A percentile compares a stretch with the other conserved stretches of the same genome.
Conservation (phyloP, 2,113 vertebrate genomes). For the Tapirus terrestris region DNA sequence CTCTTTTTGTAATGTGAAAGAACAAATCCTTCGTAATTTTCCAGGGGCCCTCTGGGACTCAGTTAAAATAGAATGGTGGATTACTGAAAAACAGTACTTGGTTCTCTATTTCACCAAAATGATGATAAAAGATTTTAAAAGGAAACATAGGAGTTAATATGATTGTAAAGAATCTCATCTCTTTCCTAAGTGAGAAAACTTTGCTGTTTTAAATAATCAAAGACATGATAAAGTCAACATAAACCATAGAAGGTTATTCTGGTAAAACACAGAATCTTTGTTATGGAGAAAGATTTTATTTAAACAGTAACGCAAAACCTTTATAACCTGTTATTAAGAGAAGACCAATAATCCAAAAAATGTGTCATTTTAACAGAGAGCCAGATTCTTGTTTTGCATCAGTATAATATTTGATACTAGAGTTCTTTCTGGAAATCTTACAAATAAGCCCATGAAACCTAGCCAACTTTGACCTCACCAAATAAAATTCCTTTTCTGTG, state of each 20-base stretch:
- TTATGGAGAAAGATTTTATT: slow-evolving; percentile 34
- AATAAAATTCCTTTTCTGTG: slow-evolving; percentile 50
- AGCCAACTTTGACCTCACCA: slow-evolving; percentile 9
- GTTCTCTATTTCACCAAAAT: slow-evolving; percentile 40
- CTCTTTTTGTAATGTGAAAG: slow-evolving; percentile 39
- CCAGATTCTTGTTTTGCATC: slow-evolving; percentile 52
- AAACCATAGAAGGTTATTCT: slow-evolving; percentile 23
- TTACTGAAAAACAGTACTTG: slow-evolving; percentile 51
- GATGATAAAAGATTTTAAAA: slow-evolving; percentile 32
- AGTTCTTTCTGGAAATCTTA: slow-evolving; percentile 24
- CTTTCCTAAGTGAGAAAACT: slow-evolving; percentile 7
- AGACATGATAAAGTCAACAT: not conserved
- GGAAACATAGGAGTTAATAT: not conserved
- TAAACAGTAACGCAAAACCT: not conserved
- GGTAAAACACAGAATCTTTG: slow-evolving; percentile 24
- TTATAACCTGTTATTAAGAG: slow-evolving; percentile 25
- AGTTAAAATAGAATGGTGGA: slow-evolving; percentile 19
- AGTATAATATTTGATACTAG: slow-evolving; percentile 42
- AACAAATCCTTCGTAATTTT: slow-evolving; percentile 30
- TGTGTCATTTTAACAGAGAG: slow-evolving; percentile 10
- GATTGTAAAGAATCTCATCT: slow-evolving; percentile 7
- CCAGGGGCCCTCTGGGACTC: not conserved
- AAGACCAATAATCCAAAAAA: not conserved
- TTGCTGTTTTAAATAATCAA: slow-evolving; percentile 53
- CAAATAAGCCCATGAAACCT: slow-evolving; percentile 32